phyloP scores from a whole-genome alignment of 2,113 vertebrate species.

The Motacilla tschutschensis region DNA sequence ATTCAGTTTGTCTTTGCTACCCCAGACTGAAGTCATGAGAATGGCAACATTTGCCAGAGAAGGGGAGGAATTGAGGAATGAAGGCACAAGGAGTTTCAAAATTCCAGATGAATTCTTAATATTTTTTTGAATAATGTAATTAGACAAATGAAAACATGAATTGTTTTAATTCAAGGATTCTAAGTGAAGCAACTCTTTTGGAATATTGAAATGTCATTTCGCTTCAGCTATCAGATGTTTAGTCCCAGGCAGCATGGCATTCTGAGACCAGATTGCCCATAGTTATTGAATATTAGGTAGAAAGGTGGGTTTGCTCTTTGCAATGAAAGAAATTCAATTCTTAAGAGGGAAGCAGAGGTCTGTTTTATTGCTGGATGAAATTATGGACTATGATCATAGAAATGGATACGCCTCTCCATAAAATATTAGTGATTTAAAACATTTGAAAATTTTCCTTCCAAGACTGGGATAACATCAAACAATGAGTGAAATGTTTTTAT shows the following conservation, averaged over 20 bases:
- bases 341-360: neutral
- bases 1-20: neutral
- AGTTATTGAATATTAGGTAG: neutral
- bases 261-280: neutral
- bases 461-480: neutral
- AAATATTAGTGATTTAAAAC: neutral
- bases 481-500: neutral
- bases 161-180: neutral
- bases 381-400: rapidly evolving
- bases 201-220: neutral
- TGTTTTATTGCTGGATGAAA: neutral
- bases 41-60: neutral
- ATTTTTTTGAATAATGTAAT: neutral
- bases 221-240: neutral
- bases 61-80: neutral
- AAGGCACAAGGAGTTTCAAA: neutral
- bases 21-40: neutral
- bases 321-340: neutral
- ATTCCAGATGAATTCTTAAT: neutral
- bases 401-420: neutral
- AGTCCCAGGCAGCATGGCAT: neutral
- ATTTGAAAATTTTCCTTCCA: neutral
- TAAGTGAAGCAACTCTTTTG: neutral
- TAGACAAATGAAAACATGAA: rapidly evolving
- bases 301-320: neutral